A percentile compares a stretch with the other conserved stretches of the same genome.
Evolutionary conservation across 2,113 vertebrate genomes (phyloP).

Genomic region (Syngnathus scovelli): DNA sequence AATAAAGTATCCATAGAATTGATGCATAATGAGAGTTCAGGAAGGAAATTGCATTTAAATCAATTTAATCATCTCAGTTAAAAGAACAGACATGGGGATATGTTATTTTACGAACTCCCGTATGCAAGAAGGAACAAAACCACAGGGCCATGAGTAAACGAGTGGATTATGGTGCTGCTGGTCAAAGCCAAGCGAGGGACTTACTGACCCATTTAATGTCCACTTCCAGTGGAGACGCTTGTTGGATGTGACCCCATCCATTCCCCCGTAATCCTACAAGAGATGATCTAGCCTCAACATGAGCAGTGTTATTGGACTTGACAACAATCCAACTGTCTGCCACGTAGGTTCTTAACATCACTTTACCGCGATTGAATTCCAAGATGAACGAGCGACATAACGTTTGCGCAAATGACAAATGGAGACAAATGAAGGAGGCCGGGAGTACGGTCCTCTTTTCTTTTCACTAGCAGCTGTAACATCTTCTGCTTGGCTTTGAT

Average conservation of each 20-base stretch:
- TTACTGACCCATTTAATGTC: conserved; percentile 66
- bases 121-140: conserved; percentile 24
- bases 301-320: conserved; percentile 49
- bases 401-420: conserved; percentile 29
- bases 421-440: not conserved
- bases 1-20: conserved; percentile 39
- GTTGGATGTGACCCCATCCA: conserved; percentile 53
- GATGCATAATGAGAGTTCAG: conserved; percentile 33
- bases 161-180: conserved; percentile 47
- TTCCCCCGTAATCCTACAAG: conserved; percentile 62
- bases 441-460: not conserved
- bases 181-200: conserved; percentile 52
- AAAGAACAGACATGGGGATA: conserved; percentile 40
- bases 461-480: not conserved
- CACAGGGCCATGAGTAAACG: conserved; percentile 30
- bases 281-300: conserved; percentile 57
- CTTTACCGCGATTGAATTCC: conserved; percentile 35
- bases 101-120: conserved; percentile 35
- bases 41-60: conserved; percentile 52
- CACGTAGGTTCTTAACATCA: conserved; percentile 26
- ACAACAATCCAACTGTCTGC: conserved; percentile 54
- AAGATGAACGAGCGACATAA: conserved; percentile 27
- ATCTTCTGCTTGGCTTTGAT: conserved; percentile 4
- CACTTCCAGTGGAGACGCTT: conserved; percentile 50
- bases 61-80: conserved; percentile 51